Conservation (phyloP, 2,797 vertebrate species). For the Garrulus glandarius region DNA sequence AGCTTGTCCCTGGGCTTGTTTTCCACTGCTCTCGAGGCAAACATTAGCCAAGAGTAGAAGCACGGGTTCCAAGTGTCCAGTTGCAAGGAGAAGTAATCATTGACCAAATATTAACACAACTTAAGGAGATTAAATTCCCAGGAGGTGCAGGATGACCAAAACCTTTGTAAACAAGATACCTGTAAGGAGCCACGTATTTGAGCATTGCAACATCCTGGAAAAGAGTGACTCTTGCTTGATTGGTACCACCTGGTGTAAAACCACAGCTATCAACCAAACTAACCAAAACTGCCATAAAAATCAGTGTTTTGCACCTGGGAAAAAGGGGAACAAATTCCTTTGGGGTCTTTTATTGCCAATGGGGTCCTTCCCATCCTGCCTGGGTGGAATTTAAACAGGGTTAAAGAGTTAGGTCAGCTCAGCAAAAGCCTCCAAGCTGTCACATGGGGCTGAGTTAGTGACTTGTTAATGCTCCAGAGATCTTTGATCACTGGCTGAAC, state of each 20-base stretch:
- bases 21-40: neutral
- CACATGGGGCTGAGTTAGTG: slow-evolving; percentile 16
- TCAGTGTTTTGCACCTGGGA: neutral
- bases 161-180: neutral
- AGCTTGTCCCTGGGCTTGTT: neutral
- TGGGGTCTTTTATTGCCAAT: neutral
- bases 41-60: neutral
- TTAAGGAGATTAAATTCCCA: neutral
- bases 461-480: slow-evolving; percentile 51
- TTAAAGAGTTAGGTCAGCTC: slow-evolving; percentile 13
- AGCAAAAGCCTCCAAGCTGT: slow-evolving; percentile 15
- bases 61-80: neutral
- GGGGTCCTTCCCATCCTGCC: neutral
- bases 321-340: neutral
- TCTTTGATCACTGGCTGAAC: neutral
- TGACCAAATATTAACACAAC: neutral
- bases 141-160: neutral
- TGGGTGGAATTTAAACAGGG: neutral
- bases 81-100: neutral
- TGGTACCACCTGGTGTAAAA: neutral
- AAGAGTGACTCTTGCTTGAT: neutral
- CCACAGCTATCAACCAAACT: neutral
- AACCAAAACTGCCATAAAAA: neutral
- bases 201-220: neutral
- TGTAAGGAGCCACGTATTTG: neutral